Evolutionary conservation across 2,888 invertebrate genomes (phyloP), one percentile per base, ranked within the genome.

Genomic region (Zygothrica quintamaculata): DNA sequence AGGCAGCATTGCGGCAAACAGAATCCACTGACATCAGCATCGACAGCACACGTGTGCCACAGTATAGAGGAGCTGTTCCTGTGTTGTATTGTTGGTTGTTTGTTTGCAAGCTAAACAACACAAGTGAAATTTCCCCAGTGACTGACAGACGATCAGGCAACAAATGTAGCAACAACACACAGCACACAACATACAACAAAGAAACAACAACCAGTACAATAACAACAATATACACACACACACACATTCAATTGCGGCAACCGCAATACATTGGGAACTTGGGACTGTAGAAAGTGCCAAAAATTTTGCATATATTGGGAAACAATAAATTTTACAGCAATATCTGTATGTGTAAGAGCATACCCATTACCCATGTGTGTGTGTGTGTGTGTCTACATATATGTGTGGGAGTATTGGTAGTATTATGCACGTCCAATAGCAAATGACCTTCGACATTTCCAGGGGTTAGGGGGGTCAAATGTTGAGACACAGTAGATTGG

Each of bases 301-400:
- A 72, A 79, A 58, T 61, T 82, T 81, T 81, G 81, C 81, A 85
- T 82, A 80, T 85, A 82, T 84, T 84, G 82, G 80, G 74, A 86
- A 85, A 84, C 86, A 84, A 84, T 84, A 84, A 86, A 84, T 84
- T 84, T 65, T 64, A 64, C 74, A 67, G 57, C 62, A 74, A 75
- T 67, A 65, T 67, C 42, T 66, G 55, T 47, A 56, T 60, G 46
- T 16, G 44, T 56, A 33, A 48, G 48, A 55, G 59, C 40, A 55
- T 60, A 34, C 9, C 33, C 46, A 47, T 53, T 50, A 33, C 47
- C 39, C 46, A n/a, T 36, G 46, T 26, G 42, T 36, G 22, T 34
- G 37, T 47, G 25, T 50, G 51, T 12, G 31, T 43, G 39, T 42
- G 34, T n/a, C n/a, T n/a, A n/a, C n/a, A n/a, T n/a, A n/a, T n/a